Evolutionary conservation across 2,888 invertebrate species (phyloP).

Genomic region (Synanthedon myopaeformis): DNA sequence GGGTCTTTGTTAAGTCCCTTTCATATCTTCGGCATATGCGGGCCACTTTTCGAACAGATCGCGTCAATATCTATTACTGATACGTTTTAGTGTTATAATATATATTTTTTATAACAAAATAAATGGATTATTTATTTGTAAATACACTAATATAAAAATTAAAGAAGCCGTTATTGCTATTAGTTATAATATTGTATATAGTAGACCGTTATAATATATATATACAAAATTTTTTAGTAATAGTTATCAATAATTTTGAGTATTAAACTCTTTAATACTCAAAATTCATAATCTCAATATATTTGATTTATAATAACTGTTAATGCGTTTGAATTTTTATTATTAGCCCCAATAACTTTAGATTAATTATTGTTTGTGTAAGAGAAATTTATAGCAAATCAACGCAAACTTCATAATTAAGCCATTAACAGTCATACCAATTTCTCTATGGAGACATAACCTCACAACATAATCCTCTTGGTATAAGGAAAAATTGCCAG

Average conservation of each 20-base stretch:
- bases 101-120: no score
- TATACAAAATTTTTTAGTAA: no score
- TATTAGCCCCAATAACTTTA: background rate
- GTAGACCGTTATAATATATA: no score
- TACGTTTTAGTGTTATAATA: background rate
- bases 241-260: no score
- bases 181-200: no score
- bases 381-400: background rate
- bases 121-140: no score
- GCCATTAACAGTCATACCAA: background rate
- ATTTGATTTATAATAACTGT: no score
- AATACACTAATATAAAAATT: no score
- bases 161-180: no score
- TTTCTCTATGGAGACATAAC: slow-evolving; percentile 29
- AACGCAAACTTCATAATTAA: background rate
- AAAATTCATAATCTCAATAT: no score
- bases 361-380: background rate
- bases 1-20: slow-evolving; percentile 34
- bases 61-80: slow-evolving; percentile 4
- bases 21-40: slow-evolving; percentile 1
- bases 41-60: slow-evolving; percentile 8
- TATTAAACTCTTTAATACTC: no score
- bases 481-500: background rate
- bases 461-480: slow-evolving; percentile 11
- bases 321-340: background rate